Base-by-base conservation (phyloP, 2,888 invertebrate genomes). In the Pristionchus mayeri region DNA sequence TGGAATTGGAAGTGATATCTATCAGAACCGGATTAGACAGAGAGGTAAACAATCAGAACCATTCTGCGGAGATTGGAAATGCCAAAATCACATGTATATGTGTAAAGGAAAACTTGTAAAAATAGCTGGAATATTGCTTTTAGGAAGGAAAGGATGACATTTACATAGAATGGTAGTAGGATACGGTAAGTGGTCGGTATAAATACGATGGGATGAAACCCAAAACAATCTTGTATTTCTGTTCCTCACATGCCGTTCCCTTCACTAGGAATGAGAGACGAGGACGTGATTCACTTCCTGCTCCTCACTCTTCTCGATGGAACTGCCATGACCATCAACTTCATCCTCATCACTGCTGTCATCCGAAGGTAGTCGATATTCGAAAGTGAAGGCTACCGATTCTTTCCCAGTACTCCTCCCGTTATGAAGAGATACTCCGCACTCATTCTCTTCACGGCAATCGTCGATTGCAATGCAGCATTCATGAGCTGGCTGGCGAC, bases 401-500 rank as follows among this genome's bases (percentile, higher is more conserved):
- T 44, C 44, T 9, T 44, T 44, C 34, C 21, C n/a, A 71, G 71
- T 24, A 71, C 71, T 24, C 71, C 71, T 11, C 9, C 44, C n/a
- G 24, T 11, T 13, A 21, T 71, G 44, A 71, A 71, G 30, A 7
- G n/a, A 7, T 71, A 40, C 13, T 71, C 71, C 1, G 40, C 24
- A 1, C 71, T 71, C 9, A 21, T 71, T 71, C 71, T 71, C 7
- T 71, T 71, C 13, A n/a, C 71, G 0, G 40, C 71, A 3, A 9
- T 71, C 3, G 40, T 44, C 37, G 71, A 44, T n/a, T 40, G n/a
- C 71, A 71, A 71, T 44, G 71, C 71, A 4, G 37, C 71, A 0
- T 44, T 44, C 7, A 71, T 71, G 71, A 71, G 71, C 24, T 16
- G 40, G n/a, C 4, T 71, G n/a, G 71, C 71, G 9, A 71, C 71